These are phyloP conservation scores for Pteronura brasiliensis DNA, from an alignment of 2,113 vertebrate species.

Conservation along the genomic window DNA sequence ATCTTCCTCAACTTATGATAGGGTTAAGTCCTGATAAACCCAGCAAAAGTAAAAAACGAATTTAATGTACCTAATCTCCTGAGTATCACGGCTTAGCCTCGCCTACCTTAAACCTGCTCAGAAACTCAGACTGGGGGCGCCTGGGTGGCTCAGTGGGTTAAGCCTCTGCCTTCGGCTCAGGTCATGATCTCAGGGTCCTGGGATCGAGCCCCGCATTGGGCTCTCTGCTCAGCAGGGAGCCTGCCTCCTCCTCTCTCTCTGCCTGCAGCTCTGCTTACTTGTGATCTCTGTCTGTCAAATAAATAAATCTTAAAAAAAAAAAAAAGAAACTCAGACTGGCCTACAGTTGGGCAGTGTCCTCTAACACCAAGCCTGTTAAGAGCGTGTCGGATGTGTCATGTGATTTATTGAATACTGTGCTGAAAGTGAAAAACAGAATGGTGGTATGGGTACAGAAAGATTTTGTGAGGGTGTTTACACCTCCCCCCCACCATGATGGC, in stretches of 20 bases:
- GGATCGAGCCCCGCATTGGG: no score
- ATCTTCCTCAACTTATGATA: not conserved
- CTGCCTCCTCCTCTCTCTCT: no score
- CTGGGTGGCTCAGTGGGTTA: no score
- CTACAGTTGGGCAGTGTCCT: not conserved
- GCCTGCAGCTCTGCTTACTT: no score
- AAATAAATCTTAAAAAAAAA: no score
- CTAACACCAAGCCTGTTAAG: not conserved
- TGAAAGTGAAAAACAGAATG: not conserved
- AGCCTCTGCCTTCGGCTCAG: no score
- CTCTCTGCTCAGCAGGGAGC: no score
- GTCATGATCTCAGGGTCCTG: no score
- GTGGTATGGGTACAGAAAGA: not conserved
- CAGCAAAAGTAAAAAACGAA: not conserved
- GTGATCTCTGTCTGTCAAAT: no score
- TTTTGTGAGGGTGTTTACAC: not conserved
- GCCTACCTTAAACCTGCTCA: not conserved
- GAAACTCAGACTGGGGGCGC: not conserved
- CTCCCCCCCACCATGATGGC: not conserved
- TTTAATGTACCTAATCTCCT: not conserved
- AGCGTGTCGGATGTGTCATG: not conserved
- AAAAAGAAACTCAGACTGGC: not conserved
- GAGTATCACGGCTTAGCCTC: not conserved
- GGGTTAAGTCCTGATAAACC: not conserved
- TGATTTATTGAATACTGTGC: not conserved